phyloP scores from a whole-genome alignment of 2,113 vertebrate genomes.

The Siphamia tubifer region DNA sequence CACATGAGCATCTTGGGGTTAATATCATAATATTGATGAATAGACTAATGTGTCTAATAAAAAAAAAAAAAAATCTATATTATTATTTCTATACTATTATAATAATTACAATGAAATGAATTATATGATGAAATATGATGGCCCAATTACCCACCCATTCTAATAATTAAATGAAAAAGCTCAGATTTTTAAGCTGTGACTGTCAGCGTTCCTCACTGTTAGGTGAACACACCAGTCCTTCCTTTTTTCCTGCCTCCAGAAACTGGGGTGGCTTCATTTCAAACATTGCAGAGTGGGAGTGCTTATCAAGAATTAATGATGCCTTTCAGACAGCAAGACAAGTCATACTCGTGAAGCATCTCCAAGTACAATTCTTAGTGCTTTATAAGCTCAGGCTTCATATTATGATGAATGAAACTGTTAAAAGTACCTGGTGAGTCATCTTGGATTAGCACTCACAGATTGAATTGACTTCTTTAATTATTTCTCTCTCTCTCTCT shows the following conservation, averaged over 20 bases:
- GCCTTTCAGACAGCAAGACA: conserved; percentile 50
- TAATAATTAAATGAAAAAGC: background rate
- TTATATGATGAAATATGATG: too few species aligned
- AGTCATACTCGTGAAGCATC: conserved; percentile 37
- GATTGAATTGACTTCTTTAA: conserved; percentile 3
- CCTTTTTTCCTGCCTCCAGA: conserved; percentile 5
- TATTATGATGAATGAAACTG: conserved; percentile 30
- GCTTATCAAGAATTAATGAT: conserved; percentile 59
- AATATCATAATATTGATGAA: too few species aligned
- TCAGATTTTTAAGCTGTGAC: background rate
- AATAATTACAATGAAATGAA: too few species aligned
- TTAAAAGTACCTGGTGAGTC: conserved; percentile 52
- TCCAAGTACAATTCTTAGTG: background rate
- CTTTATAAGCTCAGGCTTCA: conserved; percentile 20
- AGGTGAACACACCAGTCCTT: background rate
- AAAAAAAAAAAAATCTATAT: too few species aligned
- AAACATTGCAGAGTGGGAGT: conserved; percentile 25
- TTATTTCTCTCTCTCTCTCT: too few species aligned
- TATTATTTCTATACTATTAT: too few species aligned
- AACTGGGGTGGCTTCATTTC: conserved; percentile 26
- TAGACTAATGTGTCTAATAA: too few species aligned
- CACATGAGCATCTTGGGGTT: too few species aligned
- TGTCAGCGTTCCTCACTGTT: background rate
- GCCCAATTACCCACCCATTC: too few species aligned
- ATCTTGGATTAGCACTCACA: conserved; percentile 24